Conservation (phyloP, 2,797 vertebrate species). For the Platalea minor region DNA sequence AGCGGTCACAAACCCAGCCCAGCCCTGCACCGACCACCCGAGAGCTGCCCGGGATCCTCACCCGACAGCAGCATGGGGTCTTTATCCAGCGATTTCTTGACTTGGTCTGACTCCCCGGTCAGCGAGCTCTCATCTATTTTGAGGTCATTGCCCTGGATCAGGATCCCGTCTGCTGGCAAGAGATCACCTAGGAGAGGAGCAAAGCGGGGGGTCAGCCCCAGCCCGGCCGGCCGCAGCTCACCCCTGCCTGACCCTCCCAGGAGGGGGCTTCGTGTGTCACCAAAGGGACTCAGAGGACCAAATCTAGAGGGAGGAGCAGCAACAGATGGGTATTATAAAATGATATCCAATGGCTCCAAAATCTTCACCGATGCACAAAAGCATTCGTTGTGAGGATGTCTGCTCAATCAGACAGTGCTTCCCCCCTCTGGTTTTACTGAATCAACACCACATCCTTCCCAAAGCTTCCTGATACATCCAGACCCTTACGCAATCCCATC, state of each 20-base stretch:
- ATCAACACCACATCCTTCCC: not conserved
- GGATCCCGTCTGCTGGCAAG: slow-evolving; percentile 91
- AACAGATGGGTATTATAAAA: not conserved
- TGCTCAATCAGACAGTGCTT: not conserved
- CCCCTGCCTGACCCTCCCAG: not conserved
- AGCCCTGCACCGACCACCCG: accelerated
- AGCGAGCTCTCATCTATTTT: slow-evolving; percentile 98
- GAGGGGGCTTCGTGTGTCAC: not conserved
- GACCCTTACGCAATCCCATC: not conserved
- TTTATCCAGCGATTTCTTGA: slow-evolving; percentile 90
- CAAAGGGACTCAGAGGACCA: not conserved
- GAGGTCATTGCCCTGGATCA: slow-evolving; percentile 96
- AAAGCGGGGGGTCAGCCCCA: not conserved
- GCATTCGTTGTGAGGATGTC: not conserved
- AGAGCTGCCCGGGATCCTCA: slow-evolving; percentile 5
- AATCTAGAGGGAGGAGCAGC: not conserved
- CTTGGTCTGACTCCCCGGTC: slow-evolving; percentile 95
- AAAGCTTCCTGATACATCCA: not conserved
- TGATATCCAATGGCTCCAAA: not conserved
- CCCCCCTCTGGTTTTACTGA: not conserved
- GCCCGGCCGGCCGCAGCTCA: not conserved
- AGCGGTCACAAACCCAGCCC: not conserved
- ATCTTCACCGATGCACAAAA: not conserved
- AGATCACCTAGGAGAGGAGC: slow-evolving; percentile 84
- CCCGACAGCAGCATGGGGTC: slow-evolving; percentile 97